phyloP scores from a whole-genome alignment of 2,113 vertebrate species.

The Elgaria multicarinata region DNA sequence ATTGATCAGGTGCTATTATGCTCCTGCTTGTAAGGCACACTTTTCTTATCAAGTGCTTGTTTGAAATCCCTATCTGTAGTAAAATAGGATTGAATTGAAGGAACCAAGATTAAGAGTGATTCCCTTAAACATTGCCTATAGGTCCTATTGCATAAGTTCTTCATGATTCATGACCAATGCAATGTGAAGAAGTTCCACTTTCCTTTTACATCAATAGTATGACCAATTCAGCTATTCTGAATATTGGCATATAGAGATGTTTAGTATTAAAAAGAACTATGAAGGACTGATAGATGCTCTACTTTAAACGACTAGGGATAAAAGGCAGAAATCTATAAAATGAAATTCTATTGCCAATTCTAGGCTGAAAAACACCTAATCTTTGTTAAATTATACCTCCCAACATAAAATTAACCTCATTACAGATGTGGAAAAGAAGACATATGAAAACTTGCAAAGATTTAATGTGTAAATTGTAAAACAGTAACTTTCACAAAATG shows the following conservation, averaged over 20 bases:
- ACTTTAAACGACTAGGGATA: constrained; percentile 20
- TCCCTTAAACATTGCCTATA: not conserved
- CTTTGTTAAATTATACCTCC: constrained; percentile 43
- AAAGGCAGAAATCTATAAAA: constrained; percentile 8
- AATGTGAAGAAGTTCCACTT: not conserved
- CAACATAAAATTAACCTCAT: constrained; percentile 27
- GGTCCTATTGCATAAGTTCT: not conserved
- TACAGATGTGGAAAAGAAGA: constrained; percentile 4
- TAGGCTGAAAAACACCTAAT: constrained; percentile 20
- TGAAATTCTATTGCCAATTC: constrained; percentile 19
- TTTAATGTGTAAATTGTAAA: constrained; percentile 28
- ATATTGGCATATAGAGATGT: not conserved
- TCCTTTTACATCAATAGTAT: not conserved
- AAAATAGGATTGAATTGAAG: not conserved
- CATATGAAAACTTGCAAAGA: fast-evolving
- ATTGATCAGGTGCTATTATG: no score
- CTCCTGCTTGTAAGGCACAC: no score
- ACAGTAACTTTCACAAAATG: constrained; percentile 24
- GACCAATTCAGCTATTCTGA: not conserved
- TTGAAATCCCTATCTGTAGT: no score
- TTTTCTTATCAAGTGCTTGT: no score
- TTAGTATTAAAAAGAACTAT: not conserved
- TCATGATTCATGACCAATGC: not conserved
- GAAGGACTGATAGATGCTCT: not conserved
- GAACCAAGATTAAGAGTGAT: not conserved